phyloP scores from a whole-genome alignment of 2,888 invertebrate genomes.

The Apamea anceps region DNA sequence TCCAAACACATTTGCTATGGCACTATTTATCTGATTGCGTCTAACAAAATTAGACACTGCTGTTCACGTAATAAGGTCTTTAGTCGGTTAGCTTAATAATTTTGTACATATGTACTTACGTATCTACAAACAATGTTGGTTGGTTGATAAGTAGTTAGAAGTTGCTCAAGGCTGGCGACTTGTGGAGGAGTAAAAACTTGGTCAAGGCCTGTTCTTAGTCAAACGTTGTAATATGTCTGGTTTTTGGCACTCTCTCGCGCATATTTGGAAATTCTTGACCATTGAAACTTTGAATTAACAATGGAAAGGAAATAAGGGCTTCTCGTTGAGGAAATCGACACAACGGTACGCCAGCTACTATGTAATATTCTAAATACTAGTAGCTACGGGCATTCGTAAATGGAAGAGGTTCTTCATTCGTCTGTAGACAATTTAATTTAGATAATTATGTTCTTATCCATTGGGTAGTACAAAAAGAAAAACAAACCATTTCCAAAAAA shows the following conservation, averaged over 20 bases:
- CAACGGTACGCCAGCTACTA: background rate
- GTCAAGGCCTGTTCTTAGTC: constrained; percentile 76
- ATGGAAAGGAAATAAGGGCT: constrained; percentile 46
- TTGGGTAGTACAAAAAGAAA: background rate
- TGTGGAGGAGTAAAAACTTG: constrained; percentile 79
- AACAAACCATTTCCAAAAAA: background rate
- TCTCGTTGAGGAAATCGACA: constrained; percentile 44
- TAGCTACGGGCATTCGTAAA: background rate
- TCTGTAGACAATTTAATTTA: background rate
- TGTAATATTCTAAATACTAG: background rate
- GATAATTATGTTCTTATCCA: background rate
- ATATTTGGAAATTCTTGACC: constrained; percentile 49
- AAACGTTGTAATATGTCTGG: constrained; percentile 63
- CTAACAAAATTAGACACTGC: constrained; percentile 38
- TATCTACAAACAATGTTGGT: constrained; percentile 41
- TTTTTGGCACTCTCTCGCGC: constrained; percentile 62
- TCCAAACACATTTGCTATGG: constrained; percentile 51
- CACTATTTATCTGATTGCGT: background rate
- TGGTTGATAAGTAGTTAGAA: constrained; percentile 74
- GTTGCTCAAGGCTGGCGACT: constrained; percentile 78
- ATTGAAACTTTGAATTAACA: constrained; percentile 29
- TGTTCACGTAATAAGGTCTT: constrained; percentile 12
- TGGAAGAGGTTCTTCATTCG: background rate
- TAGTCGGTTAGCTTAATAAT: constrained; percentile 8
- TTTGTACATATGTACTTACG: constrained; percentile 27